Base-by-base conservation (phyloP, 2,888 invertebrate genomes). In the Orthosia incerta region DNA sequence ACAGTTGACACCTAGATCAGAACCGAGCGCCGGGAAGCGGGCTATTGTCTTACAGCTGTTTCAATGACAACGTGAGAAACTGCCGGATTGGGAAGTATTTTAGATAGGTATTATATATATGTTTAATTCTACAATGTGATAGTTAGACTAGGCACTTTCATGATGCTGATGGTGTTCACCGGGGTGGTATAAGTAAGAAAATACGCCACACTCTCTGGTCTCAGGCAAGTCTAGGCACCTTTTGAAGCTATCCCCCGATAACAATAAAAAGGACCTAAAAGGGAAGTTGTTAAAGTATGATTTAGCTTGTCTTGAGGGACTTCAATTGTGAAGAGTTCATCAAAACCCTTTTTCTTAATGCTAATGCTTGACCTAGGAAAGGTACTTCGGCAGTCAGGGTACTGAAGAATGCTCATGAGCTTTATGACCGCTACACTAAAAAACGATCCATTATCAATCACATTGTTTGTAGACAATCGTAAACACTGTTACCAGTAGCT, bases 1-100 rank as follows among this genome's bases (percentile, higher is more conserved):
- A 86, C 65, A 63, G 78, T 67, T 81, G 79, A 82, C 84, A 84
- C 86, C 76, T 56, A 63, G 70, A 82, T 75, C 82, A 82, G 56
- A 60, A 66, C 66, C 80, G 20, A 69, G 79, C 78, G 82, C 82
- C 74, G 82, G 61, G 64, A 78, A 71, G 51, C 51, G 50, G 53
- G 59, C 57, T 75, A 82, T 82, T 82, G 75, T 81, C 55, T 79
- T 82, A 74, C 23, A 71, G 65, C 55, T 55, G 64, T 53, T 69
- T 57, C 39, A 65, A 82, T 74, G 70, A 70, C 48, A 74, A 70
- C 70, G 74, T 74, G 69, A 70, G 74, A 74, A 77, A 66, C 51
- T 55, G 16, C 2, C 1, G 3, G 1, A 46, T 18, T 16, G 13
- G 60, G 18, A 59, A 20, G 23, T 2, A 23, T 69, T 46, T 72